These are phyloP conservation scores for Chlorocebus sabaeus DNA, from an alignment of 2,113 vertebrate genomes.

Conservation along the genomic window DNA sequence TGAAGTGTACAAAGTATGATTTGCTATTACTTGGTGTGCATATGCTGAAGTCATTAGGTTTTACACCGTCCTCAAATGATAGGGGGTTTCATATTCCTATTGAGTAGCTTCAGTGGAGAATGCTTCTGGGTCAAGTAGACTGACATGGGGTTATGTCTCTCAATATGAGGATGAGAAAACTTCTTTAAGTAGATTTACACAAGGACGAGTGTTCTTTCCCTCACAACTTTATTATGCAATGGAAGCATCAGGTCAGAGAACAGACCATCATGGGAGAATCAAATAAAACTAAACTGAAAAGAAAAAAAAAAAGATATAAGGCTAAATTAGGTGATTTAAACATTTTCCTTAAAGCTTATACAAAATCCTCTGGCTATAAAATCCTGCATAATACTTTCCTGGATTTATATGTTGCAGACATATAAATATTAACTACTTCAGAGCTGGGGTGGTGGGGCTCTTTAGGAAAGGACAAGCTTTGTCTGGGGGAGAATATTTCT, in stretches of 20 bases:
- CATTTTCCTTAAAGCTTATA: conserved; percentile 90
- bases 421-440: conserved; percentile 88
- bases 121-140: conserved; percentile 86
- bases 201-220: conserved; percentile 83
- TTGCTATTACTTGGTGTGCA: conserved; percentile 87
- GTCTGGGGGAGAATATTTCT: neutral
- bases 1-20: conserved; percentile 88
- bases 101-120: conserved; percentile 84
- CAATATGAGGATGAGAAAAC: conserved; percentile 86
- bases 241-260: conserved; percentile 86
- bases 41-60: conserved; percentile 88
- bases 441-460: conserved; percentile 61
- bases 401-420: conserved; percentile 88
- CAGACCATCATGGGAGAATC: conserved; percentile 83
- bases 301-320: conserved; percentile 83
- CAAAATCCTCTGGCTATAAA: conserved; percentile 89
- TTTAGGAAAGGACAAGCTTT: conserved; percentile 32
- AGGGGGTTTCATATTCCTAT: conserved; percentile 85
- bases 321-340: conserved; percentile 91
- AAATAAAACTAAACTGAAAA: conserved; percentile 81
- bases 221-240: conserved; percentile 85
- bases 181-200: conserved; percentile 87
- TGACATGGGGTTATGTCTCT: conserved; percentile 86
- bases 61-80: conserved; percentile 84
- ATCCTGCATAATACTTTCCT: conserved; percentile 88